Evolutionary conservation across 92 coral and sea anemone genomes (phyloP).

Genomic region (Micromussa lordhowensis): DNA sequence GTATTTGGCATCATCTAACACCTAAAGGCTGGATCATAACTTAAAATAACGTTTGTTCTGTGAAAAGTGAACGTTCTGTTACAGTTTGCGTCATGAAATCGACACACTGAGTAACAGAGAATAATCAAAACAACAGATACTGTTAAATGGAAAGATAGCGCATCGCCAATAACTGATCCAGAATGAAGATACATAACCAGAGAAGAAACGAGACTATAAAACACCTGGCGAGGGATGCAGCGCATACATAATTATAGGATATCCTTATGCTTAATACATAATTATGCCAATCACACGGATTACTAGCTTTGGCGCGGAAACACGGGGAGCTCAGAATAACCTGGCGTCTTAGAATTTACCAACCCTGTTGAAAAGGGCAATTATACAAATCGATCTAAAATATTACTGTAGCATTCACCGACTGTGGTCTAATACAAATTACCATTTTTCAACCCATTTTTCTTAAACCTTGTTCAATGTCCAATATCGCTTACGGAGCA

Average conservation of each 20-base stretch:
- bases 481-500: conserved; percentile 9
- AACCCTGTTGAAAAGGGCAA: not conserved
- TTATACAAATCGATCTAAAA: not conserved
- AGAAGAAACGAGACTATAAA: not conserved
- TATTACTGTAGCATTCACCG: not conserved
- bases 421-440: not conserved
- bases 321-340: not conserved
- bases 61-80: not conserved
- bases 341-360: not conserved
- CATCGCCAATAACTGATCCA: not conserved
- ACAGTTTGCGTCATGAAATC: not conserved
- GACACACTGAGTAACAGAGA: too few relatives aligned
- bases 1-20: not conserved
- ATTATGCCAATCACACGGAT: not conserved
- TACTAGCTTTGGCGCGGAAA: conserved; percentile 17
- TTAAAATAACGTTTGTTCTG: not conserved
- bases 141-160: not conserved
- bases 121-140: not conserved
- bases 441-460: not conserved
- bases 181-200: too few relatives aligned
- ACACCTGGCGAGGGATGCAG: not conserved
- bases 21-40: not conserved
- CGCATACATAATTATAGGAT: not conserved
- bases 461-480: not conserved
- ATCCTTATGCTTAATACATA: conserved; percentile 9